Percentiles rank a stretch among this genome's conserved stretches.
phyloP scores from a whole-genome alignment of 2,888 invertebrate genomes.

The Parnassius mnemosyne region DNA sequence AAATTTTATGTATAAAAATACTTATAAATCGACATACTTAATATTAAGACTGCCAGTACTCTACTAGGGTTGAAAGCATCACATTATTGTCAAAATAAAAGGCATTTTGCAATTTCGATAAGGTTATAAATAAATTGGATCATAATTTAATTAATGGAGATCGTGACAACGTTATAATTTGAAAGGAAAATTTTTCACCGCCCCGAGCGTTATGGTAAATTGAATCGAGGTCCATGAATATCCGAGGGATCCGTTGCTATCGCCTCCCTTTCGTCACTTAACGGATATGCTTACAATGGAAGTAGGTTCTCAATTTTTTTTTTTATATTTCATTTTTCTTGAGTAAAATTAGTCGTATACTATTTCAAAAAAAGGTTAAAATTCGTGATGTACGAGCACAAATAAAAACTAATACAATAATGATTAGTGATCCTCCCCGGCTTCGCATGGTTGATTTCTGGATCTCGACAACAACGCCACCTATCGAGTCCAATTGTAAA shows the following conservation, averaged over 20 bases:
- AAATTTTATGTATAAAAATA: no score
- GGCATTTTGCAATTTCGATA: conserved; percentile 13
- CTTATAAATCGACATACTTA: no score
- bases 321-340: no score
- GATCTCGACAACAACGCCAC: no score
- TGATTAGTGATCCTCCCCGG: no score
- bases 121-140: conserved; percentile 45
- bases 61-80: neutral
- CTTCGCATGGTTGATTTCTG: no score
- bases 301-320: conserved; percentile 6
- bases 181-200: conserved; percentile 69
- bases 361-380: no score
- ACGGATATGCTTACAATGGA: conserved; percentile 27
- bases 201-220: conserved; percentile 61
- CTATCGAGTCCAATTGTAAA: no score
- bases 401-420: no score
- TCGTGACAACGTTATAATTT: conserved; percentile 69
- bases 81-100: conserved; percentile 13
- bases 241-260: conserved; percentile 34
- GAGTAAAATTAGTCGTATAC: no score
- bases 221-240: conserved; percentile 61
- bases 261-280: conserved; percentile 30
- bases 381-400: no score
- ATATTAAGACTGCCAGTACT: no score
- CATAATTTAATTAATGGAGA: conserved; percentile 68